phyloP scores from a whole-genome alignment of 2,113 vertebrate genomes.

The Rhabdornis inornatus region DNA sequence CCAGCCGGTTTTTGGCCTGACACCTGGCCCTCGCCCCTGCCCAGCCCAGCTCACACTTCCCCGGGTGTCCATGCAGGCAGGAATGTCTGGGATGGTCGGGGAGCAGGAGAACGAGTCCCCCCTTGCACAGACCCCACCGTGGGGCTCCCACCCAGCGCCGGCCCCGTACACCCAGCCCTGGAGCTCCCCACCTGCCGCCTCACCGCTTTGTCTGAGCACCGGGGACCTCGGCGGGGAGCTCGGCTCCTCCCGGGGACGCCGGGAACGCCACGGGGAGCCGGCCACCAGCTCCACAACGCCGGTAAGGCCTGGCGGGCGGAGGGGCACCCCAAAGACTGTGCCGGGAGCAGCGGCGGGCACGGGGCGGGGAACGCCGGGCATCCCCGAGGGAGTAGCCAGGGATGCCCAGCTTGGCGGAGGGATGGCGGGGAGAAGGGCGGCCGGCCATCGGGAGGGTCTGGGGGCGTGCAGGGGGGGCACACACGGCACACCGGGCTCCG shows the following conservation, averaged over 20 bases:
- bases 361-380: not conserved
- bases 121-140: not conserved
- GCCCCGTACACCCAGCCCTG: slow-evolving; percentile 10
- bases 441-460: not conserved
- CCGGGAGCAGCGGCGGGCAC: not conserved
- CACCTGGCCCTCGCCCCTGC: not conserved
- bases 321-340: not conserved
- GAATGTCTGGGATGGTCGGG: rapidly evolving
- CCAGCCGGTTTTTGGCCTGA: not conserved
- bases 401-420: slow-evolving; percentile 20
- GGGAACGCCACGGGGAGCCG: not conserved
- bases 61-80: rapidly evolving
- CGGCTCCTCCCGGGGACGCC: not conserved
- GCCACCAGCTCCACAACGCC: not conserved
- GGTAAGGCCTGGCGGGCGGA: not conserved
- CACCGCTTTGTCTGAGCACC: slow-evolving; percentile 45
- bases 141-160: not conserved
- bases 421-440: slow-evolving; percentile 24
- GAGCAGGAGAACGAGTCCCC: not conserved
- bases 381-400: not conserved
- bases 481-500: not conserved
- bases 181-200: slow-evolving; percentile 42
- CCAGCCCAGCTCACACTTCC: not conserved
- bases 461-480: too few relatives aligned
- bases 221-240: not conserved